Evolutionary conservation across 2,797 vertebrate species (phyloP).

Genomic region (Coregonus suidteri): DNA sequence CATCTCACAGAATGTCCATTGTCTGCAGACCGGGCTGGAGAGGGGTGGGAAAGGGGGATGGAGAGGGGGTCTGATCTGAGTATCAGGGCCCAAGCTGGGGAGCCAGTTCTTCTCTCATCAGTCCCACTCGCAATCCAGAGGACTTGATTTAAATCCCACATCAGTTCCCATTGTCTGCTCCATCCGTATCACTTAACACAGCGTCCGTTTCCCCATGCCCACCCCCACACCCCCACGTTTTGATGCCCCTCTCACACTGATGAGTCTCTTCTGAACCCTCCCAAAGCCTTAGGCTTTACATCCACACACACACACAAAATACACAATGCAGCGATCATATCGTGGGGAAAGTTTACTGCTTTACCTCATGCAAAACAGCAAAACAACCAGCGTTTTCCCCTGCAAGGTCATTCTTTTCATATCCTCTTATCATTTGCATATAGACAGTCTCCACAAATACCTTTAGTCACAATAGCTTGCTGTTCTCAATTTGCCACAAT

Average conservation of each 20-base stretch:
- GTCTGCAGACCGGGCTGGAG: not conserved
- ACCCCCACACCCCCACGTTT: slow-evolving; percentile 23
- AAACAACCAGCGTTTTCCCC: slow-evolving; percentile 11
- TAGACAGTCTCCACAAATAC: slow-evolving; percentile 71
- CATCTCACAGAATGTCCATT: not conserved
- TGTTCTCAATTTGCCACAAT: slow-evolving; percentile 60
- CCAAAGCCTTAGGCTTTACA: slow-evolving; percentile 29
- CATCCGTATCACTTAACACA: slow-evolving; percentile 67
- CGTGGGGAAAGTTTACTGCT: slow-evolving; percentile 29
- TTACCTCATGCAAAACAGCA: slow-evolving; percentile 44
- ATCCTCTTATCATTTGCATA: slow-evolving; percentile 73
- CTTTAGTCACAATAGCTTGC: slow-evolving; percentile 56
- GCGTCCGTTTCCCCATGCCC: slow-evolving; percentile 30
- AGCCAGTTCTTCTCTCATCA: slow-evolving; percentile 61
- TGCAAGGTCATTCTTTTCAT: slow-evolving; percentile 62
- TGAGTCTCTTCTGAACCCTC: slow-evolving; percentile 45
- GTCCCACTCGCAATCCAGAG: slow-evolving; percentile 39
- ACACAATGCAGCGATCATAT: slow-evolving; percentile 12
- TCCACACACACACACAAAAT: slow-evolving; percentile 15
- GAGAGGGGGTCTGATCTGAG: slow-evolving; percentile 35
- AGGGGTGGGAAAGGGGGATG: slow-evolving; percentile 11
- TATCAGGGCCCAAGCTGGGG: slow-evolving; percentile 34
- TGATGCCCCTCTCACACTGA: slow-evolving; percentile 50
- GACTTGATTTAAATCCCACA: slow-evolving; percentile 69
- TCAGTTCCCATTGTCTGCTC: slow-evolving; percentile 69